phyloP scores from a whole-genome alignment of 1,140 invertebrate genomes.

The Trachymyrmex cornetzi region DNA sequence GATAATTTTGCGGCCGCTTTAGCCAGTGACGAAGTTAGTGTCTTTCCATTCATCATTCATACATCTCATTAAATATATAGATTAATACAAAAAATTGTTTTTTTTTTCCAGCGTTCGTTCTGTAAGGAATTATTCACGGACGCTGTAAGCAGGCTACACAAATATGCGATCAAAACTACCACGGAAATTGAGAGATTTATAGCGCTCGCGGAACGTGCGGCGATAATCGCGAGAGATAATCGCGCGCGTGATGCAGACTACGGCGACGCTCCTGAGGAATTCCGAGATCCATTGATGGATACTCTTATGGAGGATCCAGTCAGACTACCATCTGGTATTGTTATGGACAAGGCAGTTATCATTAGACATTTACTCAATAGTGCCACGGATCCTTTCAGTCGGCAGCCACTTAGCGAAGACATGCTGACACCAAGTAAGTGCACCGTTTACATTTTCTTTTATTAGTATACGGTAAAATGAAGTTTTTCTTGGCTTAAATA shows the following conservation, averaged over 20 bases:
- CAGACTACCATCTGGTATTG: conserved; percentile 95
- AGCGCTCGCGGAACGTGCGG: conserved; percentile 92
- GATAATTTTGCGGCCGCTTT: conserved; percentile 95
- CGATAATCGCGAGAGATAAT: conserved; percentile 93
- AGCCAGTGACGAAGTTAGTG: conserved; percentile 94
- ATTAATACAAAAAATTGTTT: background rate
- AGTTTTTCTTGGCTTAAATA: background rate
- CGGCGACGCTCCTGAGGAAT: conserved; percentile 98
- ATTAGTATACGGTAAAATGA: background rate
- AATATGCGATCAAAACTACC: conserved; percentile 93
- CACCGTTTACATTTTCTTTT: background rate
- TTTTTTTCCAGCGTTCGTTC: conserved; percentile 94
- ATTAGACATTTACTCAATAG: conserved; percentile 97
- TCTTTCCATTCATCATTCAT: background rate
- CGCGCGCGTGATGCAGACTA: conserved; percentile 96
- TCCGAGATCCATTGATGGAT: conserved; percentile 98
- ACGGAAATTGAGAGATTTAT: conserved; percentile 95
- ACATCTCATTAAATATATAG: background rate
- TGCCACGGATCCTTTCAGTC: conserved; percentile 98
- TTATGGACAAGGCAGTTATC: conserved; percentile 98
- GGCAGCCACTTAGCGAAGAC: conserved; percentile 96
- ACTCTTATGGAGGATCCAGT: conserved; percentile 99
- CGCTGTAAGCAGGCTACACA: conserved; percentile 93
- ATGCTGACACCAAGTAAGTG: conserved; percentile 92
- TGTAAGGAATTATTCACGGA: conserved; percentile 96